Evolutionary conservation across 2,797 vertebrate genomes (phyloP).

Genomic region (Smutsia temminckii): DNA sequence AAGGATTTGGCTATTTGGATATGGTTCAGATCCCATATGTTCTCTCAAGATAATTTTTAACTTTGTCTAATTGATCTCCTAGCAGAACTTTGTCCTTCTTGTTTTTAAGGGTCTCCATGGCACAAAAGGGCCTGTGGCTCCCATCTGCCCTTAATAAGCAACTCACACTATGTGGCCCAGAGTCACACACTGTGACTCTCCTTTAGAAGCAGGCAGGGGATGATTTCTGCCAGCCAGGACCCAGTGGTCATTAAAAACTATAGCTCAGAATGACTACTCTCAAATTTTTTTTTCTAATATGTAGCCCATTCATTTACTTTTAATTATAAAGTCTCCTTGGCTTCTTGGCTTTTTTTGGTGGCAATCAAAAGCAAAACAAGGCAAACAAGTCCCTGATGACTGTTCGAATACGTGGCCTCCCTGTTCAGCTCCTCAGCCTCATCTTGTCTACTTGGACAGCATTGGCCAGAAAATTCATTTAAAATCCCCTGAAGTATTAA

Average conservation of each 20-base stretch:
- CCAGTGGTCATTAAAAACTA: background rate
- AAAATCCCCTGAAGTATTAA: background rate
- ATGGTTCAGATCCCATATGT: constrained; percentile 62
- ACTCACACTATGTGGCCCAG: constrained; percentile 2
- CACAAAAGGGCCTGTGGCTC: constrained; percentile 49
- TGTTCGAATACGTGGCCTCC: background rate
- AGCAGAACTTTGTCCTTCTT: constrained; percentile 56
- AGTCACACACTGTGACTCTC: background rate
- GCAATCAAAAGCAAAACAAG: constrained; percentile 20
- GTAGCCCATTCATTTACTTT: background rate
- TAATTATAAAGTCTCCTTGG: background rate
- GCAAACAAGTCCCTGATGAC: background rate
- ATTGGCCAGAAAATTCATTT: constrained; percentile 9
- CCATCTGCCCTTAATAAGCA: constrained; percentile 59
- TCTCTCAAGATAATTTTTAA: constrained; percentile 67
- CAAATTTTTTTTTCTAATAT: background rate
- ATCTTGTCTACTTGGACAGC: background rate
- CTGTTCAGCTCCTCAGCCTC: background rate
- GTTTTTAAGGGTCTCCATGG: constrained; percentile 54
- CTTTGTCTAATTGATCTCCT: constrained; percentile 68
- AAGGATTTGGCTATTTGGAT: constrained; percentile 55
- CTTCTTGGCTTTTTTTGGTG: background rate
- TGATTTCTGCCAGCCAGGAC: background rate
- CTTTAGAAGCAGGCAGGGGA: background rate
- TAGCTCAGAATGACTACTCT: background rate